Base-by-base conservation (phyloP, 2,888 invertebrate species). In the Melieria omissa region DNA sequence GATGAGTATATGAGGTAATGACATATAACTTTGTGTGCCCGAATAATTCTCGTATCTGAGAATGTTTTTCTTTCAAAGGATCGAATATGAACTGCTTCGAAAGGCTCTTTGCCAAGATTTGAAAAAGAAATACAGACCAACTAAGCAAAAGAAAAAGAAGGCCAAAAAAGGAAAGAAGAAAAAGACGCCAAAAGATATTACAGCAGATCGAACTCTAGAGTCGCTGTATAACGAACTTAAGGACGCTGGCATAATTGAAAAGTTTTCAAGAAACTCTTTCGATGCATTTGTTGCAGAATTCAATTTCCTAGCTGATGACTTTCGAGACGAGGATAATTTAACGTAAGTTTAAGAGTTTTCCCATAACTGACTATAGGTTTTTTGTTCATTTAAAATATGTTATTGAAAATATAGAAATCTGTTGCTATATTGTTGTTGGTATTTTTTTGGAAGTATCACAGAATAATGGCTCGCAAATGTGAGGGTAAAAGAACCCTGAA, bases 161-260 rank as follows among this genome's bases (percentile, higher is more conserved):
- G 82, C 80, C 57, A 66, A 46, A 0, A 82, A 80, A 61, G 66
- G 49, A 0, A 87, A 84, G 66, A 88, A 84, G 73, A 88, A 88
- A 75, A 91, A 89, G 80, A 73, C 68, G n/a, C 5, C 64, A 4
- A 91, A 91, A 79, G 93, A 93, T 84, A 70, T 81, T 6, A 91
- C 92, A 3, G 90, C 86, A 2, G 89, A 91, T 78, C 86, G 91
- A 76, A 86, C 89, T 1, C 85, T 89, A 4, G 90, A 91, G 76
- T 91, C 92, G 7, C 83, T 93, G 29, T 93, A 91, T 79, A 89
- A 92, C 79, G 93, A 94, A 84, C 86, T 95, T 41, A 73, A 78
- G 71, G 78, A 79, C 41, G 74, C 72, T 8, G 81, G 82, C 7
- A 90, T 95, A 70, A 91, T 94, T 71, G 89, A 87, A 70, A 86